A percentile compares a stretch with the other conserved stretches of the same genome.
phyloP scores from a whole-genome alignment of 2,888 invertebrate genomes.

The Drosophila sordidula region DNA sequence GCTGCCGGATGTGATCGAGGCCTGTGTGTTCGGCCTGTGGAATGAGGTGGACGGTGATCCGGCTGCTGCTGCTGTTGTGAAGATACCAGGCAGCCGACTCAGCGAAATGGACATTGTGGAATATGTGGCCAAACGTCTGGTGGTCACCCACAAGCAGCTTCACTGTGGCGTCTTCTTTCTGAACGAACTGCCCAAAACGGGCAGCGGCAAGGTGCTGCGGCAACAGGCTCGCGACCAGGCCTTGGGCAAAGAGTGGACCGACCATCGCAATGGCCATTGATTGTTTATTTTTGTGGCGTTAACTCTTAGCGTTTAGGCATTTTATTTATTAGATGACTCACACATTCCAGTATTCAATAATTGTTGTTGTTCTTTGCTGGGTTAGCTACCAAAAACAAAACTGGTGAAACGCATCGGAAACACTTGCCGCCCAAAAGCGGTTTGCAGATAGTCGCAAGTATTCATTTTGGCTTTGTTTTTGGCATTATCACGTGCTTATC shows the following conservation, averaged over 20 bases:
- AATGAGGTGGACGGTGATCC: constrained; percentile 82
- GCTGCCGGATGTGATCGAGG: constrained; percentile 78
- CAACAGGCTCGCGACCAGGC: constrained; percentile 79
- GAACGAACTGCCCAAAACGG: constrained; percentile 78
- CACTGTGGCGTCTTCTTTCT: constrained; percentile 83
- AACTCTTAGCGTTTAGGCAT: constrained; percentile 18
- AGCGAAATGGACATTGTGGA: constrained; percentile 79
- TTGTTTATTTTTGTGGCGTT: constrained; percentile 17
- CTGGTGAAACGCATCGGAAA: constrained; percentile 14
- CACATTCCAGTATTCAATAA: constrained; percentile 44
- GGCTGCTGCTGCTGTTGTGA: constrained; percentile 82
- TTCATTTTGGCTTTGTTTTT: constrained; percentile 41
- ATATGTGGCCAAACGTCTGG: constrained; percentile 77
- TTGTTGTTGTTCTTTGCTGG: constrained; percentile 5
- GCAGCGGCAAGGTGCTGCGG: constrained; percentile 79
- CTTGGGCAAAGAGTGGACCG: constrained; percentile 78
- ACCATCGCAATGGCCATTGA: constrained; percentile 60
- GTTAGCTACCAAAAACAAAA: constrained; percentile 1
- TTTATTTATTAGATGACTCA: constrained; percentile 50
- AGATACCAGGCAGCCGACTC: constrained; percentile 67
- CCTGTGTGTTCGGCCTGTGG: constrained; percentile 81
- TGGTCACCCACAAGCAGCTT: constrained; percentile 79
- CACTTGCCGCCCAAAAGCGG: constrained; percentile 4
- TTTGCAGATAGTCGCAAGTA: constrained; percentile 37
- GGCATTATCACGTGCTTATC: constrained; percentile 66